phyloP scores from a whole-genome alignment of 2,113 vertebrate species.

The Melanerpes aurifrons region DNA sequence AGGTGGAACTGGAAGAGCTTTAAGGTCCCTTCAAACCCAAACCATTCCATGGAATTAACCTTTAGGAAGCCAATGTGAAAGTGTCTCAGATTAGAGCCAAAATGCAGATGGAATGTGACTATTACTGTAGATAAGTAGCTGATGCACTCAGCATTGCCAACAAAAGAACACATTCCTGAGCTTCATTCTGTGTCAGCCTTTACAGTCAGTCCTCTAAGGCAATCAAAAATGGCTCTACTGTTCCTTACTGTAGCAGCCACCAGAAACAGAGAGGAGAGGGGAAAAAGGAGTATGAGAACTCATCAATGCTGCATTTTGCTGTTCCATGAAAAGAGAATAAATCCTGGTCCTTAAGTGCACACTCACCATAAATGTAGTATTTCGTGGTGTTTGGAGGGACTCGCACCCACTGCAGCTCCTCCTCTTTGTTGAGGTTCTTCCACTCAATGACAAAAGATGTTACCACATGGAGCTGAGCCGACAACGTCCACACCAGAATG shows the following conservation, averaged over 20 bases:
- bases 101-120: neutral
- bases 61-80: neutral
- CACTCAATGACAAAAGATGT: conserved; percentile 88
- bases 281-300: neutral
- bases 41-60: neutral
- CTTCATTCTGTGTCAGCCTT: neutral
- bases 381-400: conserved; percentile 75
- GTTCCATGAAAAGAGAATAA: fast-evolving
- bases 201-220: neutral
- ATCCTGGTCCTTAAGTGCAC: neutral
- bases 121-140: neutral
- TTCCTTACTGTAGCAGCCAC: neutral
- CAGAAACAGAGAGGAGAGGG: neutral
- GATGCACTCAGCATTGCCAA: neutral
- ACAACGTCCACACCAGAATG: conserved; percentile 83
- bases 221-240: neutral
- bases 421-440: conserved; percentile 75
- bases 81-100: neutral
- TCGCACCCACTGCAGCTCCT: conserved; percentile 81
- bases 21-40: too few species aligned
- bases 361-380: conserved; percentile 80
- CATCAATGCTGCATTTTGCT: neutral
- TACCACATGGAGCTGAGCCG: conserved; percentile 57
- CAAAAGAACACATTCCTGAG: neutral
- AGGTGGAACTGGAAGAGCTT: too few species aligned